A percentile compares a stretch with the other conserved stretches of the same genome.
Evolutionary conservation across 2,888 invertebrate species (phyloP).

Genomic region (Tipula vernalis): DNA sequence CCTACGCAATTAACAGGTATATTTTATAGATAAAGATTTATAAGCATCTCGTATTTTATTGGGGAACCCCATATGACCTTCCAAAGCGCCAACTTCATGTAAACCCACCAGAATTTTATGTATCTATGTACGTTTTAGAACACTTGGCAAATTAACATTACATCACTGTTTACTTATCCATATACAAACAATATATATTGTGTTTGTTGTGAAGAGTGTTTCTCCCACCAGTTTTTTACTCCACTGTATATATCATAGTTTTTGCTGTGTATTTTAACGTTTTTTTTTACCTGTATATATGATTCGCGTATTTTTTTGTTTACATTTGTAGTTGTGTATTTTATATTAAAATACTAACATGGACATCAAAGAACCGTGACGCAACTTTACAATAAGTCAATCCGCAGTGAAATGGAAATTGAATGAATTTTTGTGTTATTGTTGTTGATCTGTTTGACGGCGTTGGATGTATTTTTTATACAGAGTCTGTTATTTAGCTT

Average conservation of each 20-base stretch:
- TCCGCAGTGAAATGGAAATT: conserved; percentile 11
- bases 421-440: conserved; percentile 13
- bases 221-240: not conserved
- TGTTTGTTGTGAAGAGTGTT: not conserved
- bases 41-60: not conserved
- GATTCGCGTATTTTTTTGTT: not conserved
- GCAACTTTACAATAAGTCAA: conserved; percentile 7
- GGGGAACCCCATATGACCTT: conserved; percentile 10
- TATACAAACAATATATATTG: not conserved
- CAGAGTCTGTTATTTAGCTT: not conserved
- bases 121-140: not conserved
- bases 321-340: not conserved
- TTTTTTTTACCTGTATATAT: not conserved
- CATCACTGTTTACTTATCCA: not conserved
- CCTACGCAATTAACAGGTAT: not conserved
- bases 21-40: not conserved
- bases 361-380: conserved; percentile 9
- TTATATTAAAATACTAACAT: not conserved
- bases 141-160: not conserved
- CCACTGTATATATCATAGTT: not conserved
- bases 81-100: not conserved
- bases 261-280: not conserved
- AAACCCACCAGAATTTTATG: not conserved
- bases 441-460: conserved; percentile 13
- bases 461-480: not conserved